Evolutionary conservation across 2,888 invertebrate species (phyloP), one percentile per base, ranked within the genome.

Genomic region (Hololepta plana): DNA sequence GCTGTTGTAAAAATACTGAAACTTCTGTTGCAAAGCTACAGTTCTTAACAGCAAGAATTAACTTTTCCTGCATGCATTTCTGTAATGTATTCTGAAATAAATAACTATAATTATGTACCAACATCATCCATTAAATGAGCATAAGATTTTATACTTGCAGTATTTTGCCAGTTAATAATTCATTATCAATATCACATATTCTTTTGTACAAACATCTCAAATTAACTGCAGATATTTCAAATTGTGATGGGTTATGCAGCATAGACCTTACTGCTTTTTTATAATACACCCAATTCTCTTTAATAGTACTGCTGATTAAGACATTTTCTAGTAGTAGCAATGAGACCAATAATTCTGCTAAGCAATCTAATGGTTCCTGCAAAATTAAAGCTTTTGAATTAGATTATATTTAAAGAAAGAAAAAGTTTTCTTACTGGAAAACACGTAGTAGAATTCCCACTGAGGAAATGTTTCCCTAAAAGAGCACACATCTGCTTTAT

Each of bases 231-330:
- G 64, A 51, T 24, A 74, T 49, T 32, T 65, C 59, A 42, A 72
- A 63, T 45, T 65, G 60, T 15, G 62, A 50, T 15, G 71, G 64
- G 45, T 69, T 69, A 35, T 72, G 68, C 28, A 66, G 59, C 15
- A 76, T 64, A 15, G 72, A 67, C 37, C 72, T 69, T 1, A 88
- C 57, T 44, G 71, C 69, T 51, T 79, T 68, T 44, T 72, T 68
- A 44, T 84, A 90, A 14, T 69, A 60, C 27, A 64, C 64, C 85
- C 87, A 90, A 46, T 79, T 77, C 27, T 64, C 57, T 23, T 73
- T 57, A 2, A 61, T 49, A 1, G 59, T 52, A 32, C 68, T 67
- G 26, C 55, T 53, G 22, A 59, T 59, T 16, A 77, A 52, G 11
- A 76, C 52, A 42, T 64, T 63, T 44, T 88, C 87, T 29, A 88